phyloP scores from a whole-genome alignment of 1,140 invertebrate species.

The Pseudomyrmex gracilis region DNA sequence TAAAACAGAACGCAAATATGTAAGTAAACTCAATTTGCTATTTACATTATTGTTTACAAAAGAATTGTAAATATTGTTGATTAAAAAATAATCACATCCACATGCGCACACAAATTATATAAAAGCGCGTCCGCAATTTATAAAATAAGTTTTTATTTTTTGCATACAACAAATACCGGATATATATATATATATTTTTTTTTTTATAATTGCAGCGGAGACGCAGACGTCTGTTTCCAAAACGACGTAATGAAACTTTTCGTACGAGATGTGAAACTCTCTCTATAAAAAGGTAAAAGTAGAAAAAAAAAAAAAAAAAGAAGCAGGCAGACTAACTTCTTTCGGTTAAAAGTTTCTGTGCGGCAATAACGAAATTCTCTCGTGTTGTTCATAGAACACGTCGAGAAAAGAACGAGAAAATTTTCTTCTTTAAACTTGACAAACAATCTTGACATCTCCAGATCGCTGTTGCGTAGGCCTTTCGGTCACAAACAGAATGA shows the following conservation, averaged over 20 bases:
- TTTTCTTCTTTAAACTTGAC: conserved; percentile 55
- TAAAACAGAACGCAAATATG: not conserved
- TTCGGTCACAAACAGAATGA: not conserved
- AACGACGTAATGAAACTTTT: conserved; percentile 25
- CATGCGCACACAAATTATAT: not conserved
- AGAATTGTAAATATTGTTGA: too few species aligned
- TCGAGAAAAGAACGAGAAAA: conserved; percentile 41
- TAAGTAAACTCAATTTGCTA: too few species aligned
- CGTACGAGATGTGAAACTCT: not conserved
- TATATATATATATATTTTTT: not conserved
- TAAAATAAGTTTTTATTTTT: not conserved
- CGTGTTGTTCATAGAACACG: not conserved
- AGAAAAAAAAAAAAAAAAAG: too few species aligned
- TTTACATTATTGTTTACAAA: too few species aligned
- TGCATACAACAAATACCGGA: not conserved
- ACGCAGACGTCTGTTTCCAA: not conserved
- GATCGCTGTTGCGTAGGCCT: conserved; percentile 49
- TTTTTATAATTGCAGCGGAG: not conserved
- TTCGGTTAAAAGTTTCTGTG: conserved; percentile 60
- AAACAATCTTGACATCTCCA: conserved; percentile 51
- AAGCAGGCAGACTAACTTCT: conserved; percentile 12
- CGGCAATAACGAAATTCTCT: conserved; percentile 62
- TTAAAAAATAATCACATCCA: too few species aligned
- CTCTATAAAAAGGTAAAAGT: conserved; percentile 7
- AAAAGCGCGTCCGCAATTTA: too few species aligned